phyloP scores from a whole-genome alignment of 2,113 vertebrate genomes.

The Dicentrarchus labrax region DNA sequence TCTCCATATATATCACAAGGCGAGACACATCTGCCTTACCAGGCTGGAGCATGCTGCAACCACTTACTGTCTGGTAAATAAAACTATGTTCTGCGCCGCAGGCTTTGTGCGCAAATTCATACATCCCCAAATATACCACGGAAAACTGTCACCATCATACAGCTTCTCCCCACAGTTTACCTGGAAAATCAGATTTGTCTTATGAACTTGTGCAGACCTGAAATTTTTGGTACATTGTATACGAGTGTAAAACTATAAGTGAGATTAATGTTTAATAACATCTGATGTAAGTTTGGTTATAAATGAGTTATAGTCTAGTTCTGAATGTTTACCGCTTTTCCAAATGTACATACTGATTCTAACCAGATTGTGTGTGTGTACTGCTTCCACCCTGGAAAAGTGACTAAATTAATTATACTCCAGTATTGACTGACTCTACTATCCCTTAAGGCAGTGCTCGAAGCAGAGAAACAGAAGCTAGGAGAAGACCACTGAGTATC shows the following conservation, averaged over 20 bases:
- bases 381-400: background rate
- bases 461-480: background rate
- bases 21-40: conserved; percentile 38
- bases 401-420: background rate
- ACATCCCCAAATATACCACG: conserved; percentile 23
- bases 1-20: conserved; percentile 10
- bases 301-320: background rate
- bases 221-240: background rate
- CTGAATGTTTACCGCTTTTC: background rate
- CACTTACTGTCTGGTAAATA: conserved; percentile 31
- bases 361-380: background rate
- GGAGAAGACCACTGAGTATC: background rate
- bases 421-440: background rate
- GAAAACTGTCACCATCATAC: conserved; percentile 2
- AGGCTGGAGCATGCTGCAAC: conserved; percentile 17
- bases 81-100: background rate
- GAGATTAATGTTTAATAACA: background rate
- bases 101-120: conserved; percentile 22
- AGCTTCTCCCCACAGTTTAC: conserved; percentile 5
- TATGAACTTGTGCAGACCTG: background rate
- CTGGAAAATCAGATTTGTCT: conserved; percentile 16
- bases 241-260: background rate
- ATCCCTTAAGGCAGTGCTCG: too few species aligned
- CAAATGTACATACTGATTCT: background rate
- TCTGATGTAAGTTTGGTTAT: background rate